phyloP scores from a whole-genome alignment of 2,888 invertebrate genomes.

The Lasioglossum pauxillum region DNA sequence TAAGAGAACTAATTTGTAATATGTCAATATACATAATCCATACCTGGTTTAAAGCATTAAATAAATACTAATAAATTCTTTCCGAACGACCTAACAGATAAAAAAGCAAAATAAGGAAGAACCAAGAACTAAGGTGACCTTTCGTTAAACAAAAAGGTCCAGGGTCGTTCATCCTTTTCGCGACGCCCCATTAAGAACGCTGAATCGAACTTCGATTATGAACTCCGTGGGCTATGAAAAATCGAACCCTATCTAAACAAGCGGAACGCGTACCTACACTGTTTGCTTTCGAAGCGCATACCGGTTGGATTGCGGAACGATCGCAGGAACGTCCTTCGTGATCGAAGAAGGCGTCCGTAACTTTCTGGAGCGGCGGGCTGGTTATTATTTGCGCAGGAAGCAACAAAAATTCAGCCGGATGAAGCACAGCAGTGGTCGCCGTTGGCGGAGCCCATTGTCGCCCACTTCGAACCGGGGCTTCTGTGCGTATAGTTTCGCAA shows the following conservation, averaged over 20 bases:
- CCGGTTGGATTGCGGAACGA: not conserved
- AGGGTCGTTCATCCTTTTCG: not conserved
- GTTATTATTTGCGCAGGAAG: constrained; percentile 14
- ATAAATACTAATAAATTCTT: too few relatives aligned
- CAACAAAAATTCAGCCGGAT: constrained; percentile 19
- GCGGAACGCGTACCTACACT: not conserved
- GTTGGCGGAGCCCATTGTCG: not conserved
- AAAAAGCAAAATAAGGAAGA: not conserved
- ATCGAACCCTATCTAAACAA: not conserved
- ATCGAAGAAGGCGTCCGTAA: not conserved
- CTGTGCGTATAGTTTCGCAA: not conserved
- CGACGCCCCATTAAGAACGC: not conserved
- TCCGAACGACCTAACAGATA: too few relatives aligned
- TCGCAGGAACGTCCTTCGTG: not conserved
- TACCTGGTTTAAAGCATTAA: too few relatives aligned
- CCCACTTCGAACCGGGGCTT: not conserved
- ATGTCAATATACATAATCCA: too few relatives aligned
- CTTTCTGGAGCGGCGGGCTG: not conserved
- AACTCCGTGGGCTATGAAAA: not conserved
- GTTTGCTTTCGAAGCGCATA: not conserved
- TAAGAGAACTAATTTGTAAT: too few relatives aligned
- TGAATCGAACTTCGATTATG: not conserved
- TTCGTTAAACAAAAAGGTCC: not conserved
- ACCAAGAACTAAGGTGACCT: not conserved
- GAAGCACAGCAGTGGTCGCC: constrained; percentile 6